Evolutionary conservation across 2,797 vertebrate genomes (phyloP).

Genomic region (Lophotriccus pileatus): DNA sequence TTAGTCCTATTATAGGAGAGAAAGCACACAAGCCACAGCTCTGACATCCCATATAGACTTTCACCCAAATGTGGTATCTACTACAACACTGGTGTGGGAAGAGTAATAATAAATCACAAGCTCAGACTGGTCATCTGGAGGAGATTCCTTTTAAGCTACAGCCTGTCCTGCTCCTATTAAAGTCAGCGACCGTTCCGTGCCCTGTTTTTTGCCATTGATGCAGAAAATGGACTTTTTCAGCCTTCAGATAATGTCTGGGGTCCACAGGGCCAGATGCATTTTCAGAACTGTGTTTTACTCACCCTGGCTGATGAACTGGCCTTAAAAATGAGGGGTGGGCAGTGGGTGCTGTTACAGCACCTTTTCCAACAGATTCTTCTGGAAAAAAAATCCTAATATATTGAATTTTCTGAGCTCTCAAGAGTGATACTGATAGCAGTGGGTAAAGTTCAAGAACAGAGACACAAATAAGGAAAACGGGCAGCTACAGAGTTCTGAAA

Average conservation of each 20-base stretch:
- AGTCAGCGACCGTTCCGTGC: background rate
- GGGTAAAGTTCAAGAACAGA: background rate
- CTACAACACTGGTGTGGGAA: background rate
- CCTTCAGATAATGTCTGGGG: background rate
- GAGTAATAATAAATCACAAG: constrained; percentile 5
- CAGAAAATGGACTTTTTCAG: constrained; percentile 48
- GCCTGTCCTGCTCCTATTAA: background rate
- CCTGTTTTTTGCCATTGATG: constrained; percentile 20
- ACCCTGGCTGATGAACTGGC: background rate
- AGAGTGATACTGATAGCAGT: background rate
- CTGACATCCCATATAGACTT: background rate
- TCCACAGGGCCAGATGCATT: background rate
- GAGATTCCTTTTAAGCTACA: constrained; percentile 24
- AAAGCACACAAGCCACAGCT: background rate
- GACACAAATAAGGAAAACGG: background rate
- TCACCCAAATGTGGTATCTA: background rate
- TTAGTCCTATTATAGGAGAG: background rate
- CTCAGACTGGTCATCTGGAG: constrained; percentile 8
- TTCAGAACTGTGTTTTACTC: background rate
- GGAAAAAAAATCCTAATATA: background rate
- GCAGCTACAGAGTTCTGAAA: background rate
- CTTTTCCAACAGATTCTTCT: background rate
- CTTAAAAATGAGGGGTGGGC: background rate
- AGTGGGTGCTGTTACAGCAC: background rate
- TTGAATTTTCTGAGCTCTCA: background rate